A percentile compares a stretch with the other conserved stretches of the same genome.
These are phyloP conservation scores for Erythrocercus mccallii DNA, from an alignment of 2,113 vertebrate species.

Conservation along the genomic window DNA sequence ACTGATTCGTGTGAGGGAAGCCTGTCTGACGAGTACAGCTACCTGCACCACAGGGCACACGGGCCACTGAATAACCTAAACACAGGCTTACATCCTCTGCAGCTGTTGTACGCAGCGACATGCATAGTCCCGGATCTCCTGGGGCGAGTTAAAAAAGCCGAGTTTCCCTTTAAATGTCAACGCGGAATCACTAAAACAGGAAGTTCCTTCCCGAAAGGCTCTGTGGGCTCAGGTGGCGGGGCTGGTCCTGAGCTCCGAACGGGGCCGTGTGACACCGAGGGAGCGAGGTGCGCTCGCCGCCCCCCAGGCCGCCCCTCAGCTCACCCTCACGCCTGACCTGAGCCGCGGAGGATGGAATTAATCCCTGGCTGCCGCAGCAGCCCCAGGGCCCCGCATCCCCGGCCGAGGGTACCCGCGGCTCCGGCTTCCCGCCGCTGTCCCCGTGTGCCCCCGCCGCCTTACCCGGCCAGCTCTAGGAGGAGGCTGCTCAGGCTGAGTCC, in stretches of 20 bases:
- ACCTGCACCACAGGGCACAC: neutral
- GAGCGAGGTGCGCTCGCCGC: neutral
- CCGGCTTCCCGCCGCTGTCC: neutral
- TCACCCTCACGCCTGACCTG: fast-evolving
- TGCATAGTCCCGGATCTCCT: fast-evolving
- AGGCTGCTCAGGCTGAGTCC: conserved; percentile 86
- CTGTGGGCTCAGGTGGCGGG: fast-evolving
- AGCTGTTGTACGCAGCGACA: neutral
- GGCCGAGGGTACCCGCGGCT: neutral
- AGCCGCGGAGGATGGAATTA: neutral
- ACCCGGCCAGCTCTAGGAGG: conserved; percentile 87
- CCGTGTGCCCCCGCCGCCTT: neutral
- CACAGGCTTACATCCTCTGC: neutral
- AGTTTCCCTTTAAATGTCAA: neutral
- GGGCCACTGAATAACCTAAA: neutral
- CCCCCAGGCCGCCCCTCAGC: neutral
- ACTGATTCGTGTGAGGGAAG: neutral
- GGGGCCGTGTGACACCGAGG: fast-evolving
- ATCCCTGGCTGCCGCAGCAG: fast-evolving
- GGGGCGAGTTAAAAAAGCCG: neutral
- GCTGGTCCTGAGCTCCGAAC: fast-evolving
- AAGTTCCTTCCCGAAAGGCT: neutral
- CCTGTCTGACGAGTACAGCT: neutral
- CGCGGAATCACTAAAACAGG: neutral
- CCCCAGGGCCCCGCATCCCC: fast-evolving